These are phyloP conservation scores for Artibeus jamaicensis DNA, from an alignment of 2,797 vertebrate genomes.

Conservation along the genomic window DNA sequence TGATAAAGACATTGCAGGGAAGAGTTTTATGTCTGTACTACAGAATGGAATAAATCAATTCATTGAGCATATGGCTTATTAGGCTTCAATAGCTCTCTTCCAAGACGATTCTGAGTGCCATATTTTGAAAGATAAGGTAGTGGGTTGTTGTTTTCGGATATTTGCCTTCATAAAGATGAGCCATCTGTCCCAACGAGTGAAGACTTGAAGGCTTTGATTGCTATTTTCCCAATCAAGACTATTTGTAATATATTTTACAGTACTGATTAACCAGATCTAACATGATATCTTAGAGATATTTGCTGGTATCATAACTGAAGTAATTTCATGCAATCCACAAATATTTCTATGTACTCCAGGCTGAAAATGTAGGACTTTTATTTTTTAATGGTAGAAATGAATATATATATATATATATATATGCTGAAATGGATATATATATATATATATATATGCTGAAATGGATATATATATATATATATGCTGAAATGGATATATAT, in stretches of 20 bases:
- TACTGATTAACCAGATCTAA: constrained; percentile 80
- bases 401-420: no score
- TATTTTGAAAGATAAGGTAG: constrained; percentile 86
- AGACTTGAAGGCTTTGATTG: constrained; percentile 84
- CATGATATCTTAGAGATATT: constrained; percentile 70
- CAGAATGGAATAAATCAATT: constrained; percentile 82
- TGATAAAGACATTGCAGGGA: constrained; percentile 74
- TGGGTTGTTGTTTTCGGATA: constrained; percentile 83
- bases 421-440: no score
- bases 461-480: no score
- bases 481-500: not conserved
- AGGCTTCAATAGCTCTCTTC: constrained; percentile 85
- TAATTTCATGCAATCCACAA: constrained; percentile 17
- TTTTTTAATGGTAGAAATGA: not conserved
- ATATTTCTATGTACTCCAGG: not conserved
- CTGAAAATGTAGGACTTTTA: not conserved
- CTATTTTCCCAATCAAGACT: constrained; percentile 83
- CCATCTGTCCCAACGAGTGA: constrained; percentile 85
- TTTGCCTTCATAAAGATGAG: constrained; percentile 84
- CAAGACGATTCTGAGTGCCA: constrained; percentile 85
- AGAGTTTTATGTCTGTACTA: constrained; percentile 78
- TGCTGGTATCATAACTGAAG: constrained; percentile 63
- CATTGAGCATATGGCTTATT: constrained; percentile 88
- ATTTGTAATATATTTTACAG: constrained; percentile 81
- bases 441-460: no score